These are phyloP conservation scores for Sclerurus mexicanus DNA, from an alignment of 2,113 vertebrate species.

Conservation along the genomic window DNA sequence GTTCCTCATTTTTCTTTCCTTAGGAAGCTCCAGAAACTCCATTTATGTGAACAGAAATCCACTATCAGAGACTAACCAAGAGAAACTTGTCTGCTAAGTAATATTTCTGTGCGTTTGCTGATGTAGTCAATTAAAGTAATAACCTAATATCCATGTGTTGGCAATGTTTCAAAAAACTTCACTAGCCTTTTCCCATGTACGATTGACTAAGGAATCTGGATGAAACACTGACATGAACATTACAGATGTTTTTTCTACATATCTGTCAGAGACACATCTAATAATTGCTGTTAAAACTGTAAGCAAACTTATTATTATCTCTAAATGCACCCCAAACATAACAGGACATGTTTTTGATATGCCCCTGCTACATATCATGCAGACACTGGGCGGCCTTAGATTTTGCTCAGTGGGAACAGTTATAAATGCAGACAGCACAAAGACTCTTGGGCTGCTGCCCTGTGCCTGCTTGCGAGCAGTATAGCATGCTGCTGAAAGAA, in stretches of 20 bases:
- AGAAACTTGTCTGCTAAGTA: conserved; percentile 21
- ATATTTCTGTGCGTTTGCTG: conserved; percentile 31
- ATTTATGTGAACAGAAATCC: conserved; percentile 20
- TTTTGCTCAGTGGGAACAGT: not conserved
- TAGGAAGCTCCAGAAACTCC: conserved; percentile 35
- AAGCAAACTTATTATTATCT: not conserved
- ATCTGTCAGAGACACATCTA: not conserved
- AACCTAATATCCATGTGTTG: not conserved
- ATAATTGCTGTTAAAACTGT: not conserved
- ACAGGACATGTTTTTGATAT: not conserved
- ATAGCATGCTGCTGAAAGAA: not conserved
- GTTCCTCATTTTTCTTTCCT: conserved; percentile 31
- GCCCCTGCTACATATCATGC: not conserved
- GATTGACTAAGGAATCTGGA: not conserved
- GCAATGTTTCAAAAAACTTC: not conserved
- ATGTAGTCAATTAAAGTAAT: conserved; percentile 48
- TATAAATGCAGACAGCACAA: not conserved
- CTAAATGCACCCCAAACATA: not conserved
- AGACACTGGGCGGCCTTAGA: not conserved
- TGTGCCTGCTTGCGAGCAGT: not conserved
- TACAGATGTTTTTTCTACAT: not conserved
- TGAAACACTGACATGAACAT: not conserved
- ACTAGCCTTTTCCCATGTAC: not conserved
- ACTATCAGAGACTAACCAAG: not conserved
- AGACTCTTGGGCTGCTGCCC: not conserved